These are phyloP conservation scores for Ctenomys sociabilis DNA, from an alignment of 2,113 vertebrate species.

Conservation along the genomic window DNA sequence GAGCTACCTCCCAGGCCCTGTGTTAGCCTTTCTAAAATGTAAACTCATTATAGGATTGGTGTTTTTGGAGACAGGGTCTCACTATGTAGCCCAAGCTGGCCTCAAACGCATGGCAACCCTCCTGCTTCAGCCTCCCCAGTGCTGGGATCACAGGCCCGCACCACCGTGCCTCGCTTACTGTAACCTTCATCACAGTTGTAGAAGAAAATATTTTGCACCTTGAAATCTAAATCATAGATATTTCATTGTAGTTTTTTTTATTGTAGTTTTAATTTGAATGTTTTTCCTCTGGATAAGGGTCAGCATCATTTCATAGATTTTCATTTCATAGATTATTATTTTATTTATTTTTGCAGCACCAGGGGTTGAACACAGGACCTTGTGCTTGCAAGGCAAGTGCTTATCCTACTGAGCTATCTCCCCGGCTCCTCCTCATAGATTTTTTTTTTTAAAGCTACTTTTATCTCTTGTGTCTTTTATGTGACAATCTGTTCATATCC, in stretches of 20 bases:
- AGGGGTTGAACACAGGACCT: too few species aligned
- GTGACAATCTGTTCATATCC: not conserved
- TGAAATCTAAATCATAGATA: not conserved
- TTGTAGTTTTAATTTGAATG: not conserved
- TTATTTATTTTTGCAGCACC: too few species aligned
- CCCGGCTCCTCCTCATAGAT: too few species aligned
- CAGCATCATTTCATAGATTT: not conserved
- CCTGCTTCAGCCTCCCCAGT: not conserved
- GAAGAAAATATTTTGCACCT: not conserved
- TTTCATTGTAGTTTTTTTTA: not conserved
- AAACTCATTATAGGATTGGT: not conserved
- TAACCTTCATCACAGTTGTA: not conserved
- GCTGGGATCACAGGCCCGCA: not conserved
- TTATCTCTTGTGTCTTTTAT: not conserved
- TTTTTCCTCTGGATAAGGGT: not conserved
- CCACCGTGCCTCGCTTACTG: not conserved
- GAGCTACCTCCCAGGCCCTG: too few species aligned
- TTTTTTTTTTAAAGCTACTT: not conserved
- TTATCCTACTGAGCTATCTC: too few species aligned
- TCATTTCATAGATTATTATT: not conserved
- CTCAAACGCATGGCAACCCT: not conserved
- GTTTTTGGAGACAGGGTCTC: not conserved
- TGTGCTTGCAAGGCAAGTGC: too few species aligned
- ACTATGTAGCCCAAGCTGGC: not conserved
- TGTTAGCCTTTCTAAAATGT: not conserved